A percentile compares a stretch with the other conserved stretches of the same genome.
phyloP scores from a whole-genome alignment of 2,113 vertebrate genomes.

The Pipra filicauda region DNA sequence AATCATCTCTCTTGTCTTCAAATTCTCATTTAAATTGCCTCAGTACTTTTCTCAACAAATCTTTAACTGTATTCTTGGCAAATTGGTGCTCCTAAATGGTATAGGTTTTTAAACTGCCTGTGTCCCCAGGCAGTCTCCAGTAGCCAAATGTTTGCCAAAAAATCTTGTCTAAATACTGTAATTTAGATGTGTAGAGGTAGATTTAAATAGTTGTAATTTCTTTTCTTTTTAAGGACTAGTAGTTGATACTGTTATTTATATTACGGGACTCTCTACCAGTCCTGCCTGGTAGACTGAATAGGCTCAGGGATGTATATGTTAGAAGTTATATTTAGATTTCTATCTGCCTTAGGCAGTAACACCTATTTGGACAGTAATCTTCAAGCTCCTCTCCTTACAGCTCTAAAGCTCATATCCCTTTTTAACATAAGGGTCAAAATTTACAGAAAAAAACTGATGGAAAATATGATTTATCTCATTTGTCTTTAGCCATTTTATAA shows the following conservation, averaged over 20 bases:
- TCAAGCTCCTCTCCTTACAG: neutral
- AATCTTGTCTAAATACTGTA: neutral
- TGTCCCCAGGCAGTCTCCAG: neutral
- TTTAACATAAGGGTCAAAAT: neutral
- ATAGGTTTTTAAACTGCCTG: slow-evolving; percentile 11
- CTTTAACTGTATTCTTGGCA: slow-evolving; percentile 37
- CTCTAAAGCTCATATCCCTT: neutral
- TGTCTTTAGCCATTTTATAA: neutral
- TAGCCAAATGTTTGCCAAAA: neutral
- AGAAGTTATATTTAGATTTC: neutral
- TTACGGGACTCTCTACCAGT: neutral
- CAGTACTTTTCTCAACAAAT: slow-evolving; percentile 38
- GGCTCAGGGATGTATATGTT: neutral
- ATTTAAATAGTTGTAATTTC: neutral
- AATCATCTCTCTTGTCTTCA: slow-evolving; percentile 24
- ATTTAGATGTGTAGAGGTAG: neutral
- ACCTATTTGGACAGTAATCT: neutral
- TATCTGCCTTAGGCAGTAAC: neutral
- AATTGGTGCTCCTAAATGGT: neutral
- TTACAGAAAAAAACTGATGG: neutral
- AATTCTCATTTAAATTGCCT: slow-evolving; percentile 62
- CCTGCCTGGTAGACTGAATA: neutral
- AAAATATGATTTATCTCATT: neutral
- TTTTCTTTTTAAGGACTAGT: neutral
- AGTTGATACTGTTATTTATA: neutral